phyloP scores from a whole-genome alignment of 1,140 invertebrate genomes.

The Contarinia nasturtii region DNA sequence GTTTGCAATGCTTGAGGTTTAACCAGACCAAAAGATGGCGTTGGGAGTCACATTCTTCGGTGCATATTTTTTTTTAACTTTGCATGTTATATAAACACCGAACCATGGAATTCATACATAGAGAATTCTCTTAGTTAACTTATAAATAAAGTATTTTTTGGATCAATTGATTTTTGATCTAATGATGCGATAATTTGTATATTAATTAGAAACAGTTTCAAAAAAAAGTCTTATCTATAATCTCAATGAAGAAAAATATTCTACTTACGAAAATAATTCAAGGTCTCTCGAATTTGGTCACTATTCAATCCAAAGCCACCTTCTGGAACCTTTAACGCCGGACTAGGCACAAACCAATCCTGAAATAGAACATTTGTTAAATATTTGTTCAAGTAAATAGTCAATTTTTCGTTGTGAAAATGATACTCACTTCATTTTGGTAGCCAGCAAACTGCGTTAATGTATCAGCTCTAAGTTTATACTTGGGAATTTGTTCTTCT shows the following conservation, averaged over 20 bases:
- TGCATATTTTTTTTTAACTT: no score
- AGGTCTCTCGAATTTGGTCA: constrained; percentile 85
- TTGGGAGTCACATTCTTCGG: no score
- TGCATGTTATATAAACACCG: neutral
- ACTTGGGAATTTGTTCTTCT: constrained; percentile 88
- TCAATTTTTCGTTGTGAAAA: neutral
- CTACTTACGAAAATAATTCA: constrained; percentile 94
- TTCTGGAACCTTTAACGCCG: constrained; percentile 50
- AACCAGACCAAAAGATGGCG: no score
- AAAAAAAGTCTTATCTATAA: no score
- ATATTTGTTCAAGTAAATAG: neutral
- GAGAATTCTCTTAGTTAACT: neutral
- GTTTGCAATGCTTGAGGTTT: no score
- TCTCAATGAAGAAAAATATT: constrained; percentile 4
- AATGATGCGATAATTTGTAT: no score
- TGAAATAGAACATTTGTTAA: constrained; percentile 16
- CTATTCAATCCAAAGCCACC: constrained; percentile 69
- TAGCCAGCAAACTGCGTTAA: constrained; percentile 89
- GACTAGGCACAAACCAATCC: constrained; percentile 84
- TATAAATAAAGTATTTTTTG: neutral
- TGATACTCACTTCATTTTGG: constrained; percentile 48
- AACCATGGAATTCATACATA: neutral
- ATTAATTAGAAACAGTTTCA: no score
- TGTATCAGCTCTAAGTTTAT: constrained; percentile 81
- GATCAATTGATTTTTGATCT: neutral